Base-by-base conservation (phyloP, 2,888 invertebrate species). In the Mesorhabditis belari region DNA sequence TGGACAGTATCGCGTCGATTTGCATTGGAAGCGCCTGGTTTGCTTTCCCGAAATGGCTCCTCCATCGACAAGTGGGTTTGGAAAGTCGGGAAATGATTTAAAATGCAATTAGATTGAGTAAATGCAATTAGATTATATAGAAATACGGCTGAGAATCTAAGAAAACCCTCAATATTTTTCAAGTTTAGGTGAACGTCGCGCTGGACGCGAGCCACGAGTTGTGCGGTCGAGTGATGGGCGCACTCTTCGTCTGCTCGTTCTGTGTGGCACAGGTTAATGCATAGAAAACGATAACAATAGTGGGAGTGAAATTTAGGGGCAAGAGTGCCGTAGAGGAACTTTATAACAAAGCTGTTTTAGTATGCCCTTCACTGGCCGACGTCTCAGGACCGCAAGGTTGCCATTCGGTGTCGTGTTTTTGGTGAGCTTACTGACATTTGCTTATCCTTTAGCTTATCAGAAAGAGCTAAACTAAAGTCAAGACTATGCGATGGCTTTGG, bases 11-110 rank as follows among this genome's bases (percentile, higher is more conserved):
- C 3, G 77, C 79, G 5, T 74, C 78, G 4, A 73, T 80, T 54
- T 63, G 70, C 52, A 80, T 80, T 55, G 80, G 80, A 51, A 58
- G 64, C 23, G 76, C 75, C 0, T 80, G 80, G 80, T 63, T 80
- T 49, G 64, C 67, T 6, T 69, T 74, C 59, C 80, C 80, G 25
- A 70, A 77, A 26, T 80, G 79, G 80, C 69, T 80, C 6, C 70
- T 80, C 26, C 76, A 63, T 61, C 57, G 66, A 57, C 75, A 75
- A 64, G 75, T 73, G 1, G 12, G 50, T 27, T 35, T 35, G 6
- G 17, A 35, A 35, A 35, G 17, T 12, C n/a, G n/a, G n/a, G n/a
- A n/a, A n/a, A n/a, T n/a, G n/a, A n/a, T 35, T 35, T 35, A n/a
- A 35, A 35, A 9, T 12, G 35, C n/a, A n/a, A n/a, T n/a, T n/a